Evolutionary conservation across 2,888 invertebrate species (phyloP).

Genomic region (Synanthedon andrenaeformis): DNA sequence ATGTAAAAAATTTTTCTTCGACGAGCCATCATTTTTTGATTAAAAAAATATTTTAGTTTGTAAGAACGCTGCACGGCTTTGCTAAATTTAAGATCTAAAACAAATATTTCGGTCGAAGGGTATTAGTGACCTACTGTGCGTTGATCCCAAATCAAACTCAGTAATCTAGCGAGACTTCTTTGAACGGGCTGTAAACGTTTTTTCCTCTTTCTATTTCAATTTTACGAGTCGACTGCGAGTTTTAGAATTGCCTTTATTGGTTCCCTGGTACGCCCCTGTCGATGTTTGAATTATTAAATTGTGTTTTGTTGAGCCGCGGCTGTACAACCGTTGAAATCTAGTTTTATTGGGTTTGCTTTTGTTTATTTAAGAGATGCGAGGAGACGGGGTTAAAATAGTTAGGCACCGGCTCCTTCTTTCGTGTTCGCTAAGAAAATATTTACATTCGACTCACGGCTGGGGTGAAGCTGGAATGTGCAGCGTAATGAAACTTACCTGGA

Average conservation of each 20-base stretch:
- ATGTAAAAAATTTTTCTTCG: too few relatives aligned
- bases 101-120: too few relatives aligned
- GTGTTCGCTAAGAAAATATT: background rate
- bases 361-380: constrained; percentile 5
- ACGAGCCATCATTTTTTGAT: too few relatives aligned
- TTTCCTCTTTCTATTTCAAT: constrained; percentile 42
- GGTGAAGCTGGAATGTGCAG: background rate
- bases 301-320: constrained; percentile 17
- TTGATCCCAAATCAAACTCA: constrained; percentile 12
- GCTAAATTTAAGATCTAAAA: too few relatives aligned
- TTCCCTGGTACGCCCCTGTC: constrained; percentile 33
- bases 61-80: too few relatives aligned
- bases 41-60: too few relatives aligned
- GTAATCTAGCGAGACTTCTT: constrained; percentile 15
- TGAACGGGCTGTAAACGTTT: constrained; percentile 45
- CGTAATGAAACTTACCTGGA: constrained; percentile 34
- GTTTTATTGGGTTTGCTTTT: constrained; percentile 5
- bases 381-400: background rate
- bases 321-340: constrained; percentile 6
- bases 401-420: background rate
- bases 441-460: background rate
- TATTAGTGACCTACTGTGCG: constrained; percentile 6
- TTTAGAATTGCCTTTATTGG: constrained; percentile 50
- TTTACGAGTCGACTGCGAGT: constrained; percentile 47
- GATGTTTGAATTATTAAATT: constrained; percentile 53